These are phyloP conservation scores for Nysson spinosus DNA, from an alignment of 2,888 invertebrate species.

Conservation along the genomic window DNA sequence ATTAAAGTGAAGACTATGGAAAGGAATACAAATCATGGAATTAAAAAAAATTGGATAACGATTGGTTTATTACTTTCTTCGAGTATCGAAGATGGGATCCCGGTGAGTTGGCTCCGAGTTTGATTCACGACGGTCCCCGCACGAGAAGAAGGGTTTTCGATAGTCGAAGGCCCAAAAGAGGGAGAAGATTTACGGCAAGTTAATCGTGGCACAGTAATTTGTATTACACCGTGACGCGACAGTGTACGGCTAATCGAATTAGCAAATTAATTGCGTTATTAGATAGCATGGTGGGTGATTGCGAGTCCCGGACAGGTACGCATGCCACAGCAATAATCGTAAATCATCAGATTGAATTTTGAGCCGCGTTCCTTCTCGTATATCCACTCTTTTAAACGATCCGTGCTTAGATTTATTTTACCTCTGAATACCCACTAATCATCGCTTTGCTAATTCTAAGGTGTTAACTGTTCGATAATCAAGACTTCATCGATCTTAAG, in stretches of 20 bases:
- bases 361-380: conserved; percentile 21
- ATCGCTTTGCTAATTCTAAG: conserved; percentile 27
- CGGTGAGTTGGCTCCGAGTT: no score
- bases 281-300: conserved; percentile 21
- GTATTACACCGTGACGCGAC: conserved; percentile 13
- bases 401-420: not conserved
- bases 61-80: no score
- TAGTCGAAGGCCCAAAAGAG: no score
- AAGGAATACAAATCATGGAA: no score
- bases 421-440: conserved; percentile 1
- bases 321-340: conserved; percentile 48
- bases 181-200: conserved; percentile 40
- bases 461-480: conserved; percentile 38
- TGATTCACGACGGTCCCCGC: not conserved
- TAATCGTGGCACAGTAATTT: conserved; percentile 47
- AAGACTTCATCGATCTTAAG: conserved; percentile 17
- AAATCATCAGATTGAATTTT: conserved; percentile 54
- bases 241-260: conserved; percentile 57
- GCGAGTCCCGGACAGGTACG: not conserved
- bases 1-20: no score
- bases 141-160: not conserved
- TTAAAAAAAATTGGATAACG: no score
- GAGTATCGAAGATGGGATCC: no score
- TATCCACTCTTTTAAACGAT: not conserved
- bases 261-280: conserved; percentile 61